phyloP scores from a whole-genome alignment of 2,113 vertebrate species.

The Gobius niger region DNA sequence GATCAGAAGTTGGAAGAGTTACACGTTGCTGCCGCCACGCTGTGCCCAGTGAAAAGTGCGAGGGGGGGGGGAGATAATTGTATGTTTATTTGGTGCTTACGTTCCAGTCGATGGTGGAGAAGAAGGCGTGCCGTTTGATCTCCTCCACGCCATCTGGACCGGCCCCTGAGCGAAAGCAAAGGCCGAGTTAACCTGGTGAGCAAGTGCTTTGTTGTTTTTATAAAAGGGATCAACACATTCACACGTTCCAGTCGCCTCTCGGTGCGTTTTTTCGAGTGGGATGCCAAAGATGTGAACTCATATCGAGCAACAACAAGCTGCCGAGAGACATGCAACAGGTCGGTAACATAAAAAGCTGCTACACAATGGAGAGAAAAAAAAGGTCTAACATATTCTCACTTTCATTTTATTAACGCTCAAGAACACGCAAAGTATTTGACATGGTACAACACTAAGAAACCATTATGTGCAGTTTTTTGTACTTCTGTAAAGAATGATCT shows the following conservation, averaged over 20 bases:
- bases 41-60: conserved; percentile 17
- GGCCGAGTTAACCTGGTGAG: conserved; percentile 39
- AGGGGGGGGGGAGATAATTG: not conserved
- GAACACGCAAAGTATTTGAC: no score
- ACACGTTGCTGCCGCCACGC: conserved; percentile 24
- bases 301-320: not conserved
- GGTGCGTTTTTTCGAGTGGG: conserved; percentile 10
- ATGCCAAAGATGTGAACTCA: conserved; percentile 44
- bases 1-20: conserved; percentile 60
- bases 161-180: conserved; percentile 80
- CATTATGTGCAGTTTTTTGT: no score
- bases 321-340: conserved; percentile 11
- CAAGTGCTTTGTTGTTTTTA: conserved; percentile 24
- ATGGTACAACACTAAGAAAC: no score
- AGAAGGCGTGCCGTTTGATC: conserved; percentile 96
- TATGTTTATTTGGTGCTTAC: conserved; percentile 73
- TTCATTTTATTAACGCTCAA: no score
- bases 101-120: conserved; percentile 98
- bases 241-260: conserved; percentile 16
- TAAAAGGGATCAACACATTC: conserved; percentile 33
- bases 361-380: no score
- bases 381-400: no score
- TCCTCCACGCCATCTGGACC: conserved; percentile 96
- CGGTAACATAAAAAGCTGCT: not conserved
- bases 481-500: no score